A percentile compares a stretch with the other conserved stretches of the same genome.
phyloP scores from a whole-genome alignment of 2,797 vertebrate species.

The Apogon hyalosoma region DNA sequence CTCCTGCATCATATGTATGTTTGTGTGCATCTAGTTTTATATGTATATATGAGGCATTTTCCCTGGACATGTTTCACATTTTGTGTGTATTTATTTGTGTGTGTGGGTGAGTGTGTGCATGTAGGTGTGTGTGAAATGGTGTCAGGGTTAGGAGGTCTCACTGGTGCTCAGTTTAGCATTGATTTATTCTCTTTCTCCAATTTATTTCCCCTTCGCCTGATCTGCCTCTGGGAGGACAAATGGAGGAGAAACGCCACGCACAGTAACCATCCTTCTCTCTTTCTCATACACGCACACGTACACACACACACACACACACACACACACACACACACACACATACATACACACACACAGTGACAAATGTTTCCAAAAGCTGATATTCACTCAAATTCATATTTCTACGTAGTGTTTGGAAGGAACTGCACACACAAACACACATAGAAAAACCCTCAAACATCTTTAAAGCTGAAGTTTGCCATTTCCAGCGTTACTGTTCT shows the following conservation, averaged over 20 bases:
- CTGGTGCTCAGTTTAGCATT: conserved; percentile 83
- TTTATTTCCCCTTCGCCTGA: conserved; percentile 80
- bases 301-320: conserved; percentile 4
- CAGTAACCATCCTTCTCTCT: conserved; percentile 55
- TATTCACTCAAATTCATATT: conserved; percentile 54
- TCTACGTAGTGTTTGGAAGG: conserved; percentile 13
- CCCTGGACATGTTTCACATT: conserved; percentile 41
- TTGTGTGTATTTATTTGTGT: conserved; percentile 13
- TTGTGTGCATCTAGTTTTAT: conserved; percentile 18
- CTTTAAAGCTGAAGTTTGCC: conserved; percentile 29
- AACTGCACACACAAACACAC: conserved; percentile 16
- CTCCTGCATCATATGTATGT: conserved; percentile 1
- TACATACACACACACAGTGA: conserved; percentile 20
- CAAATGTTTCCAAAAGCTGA: conserved; percentile 47
- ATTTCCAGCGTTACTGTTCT: conserved; percentile 25
- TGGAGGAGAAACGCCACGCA: conserved; percentile 79
- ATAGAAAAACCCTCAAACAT: conserved; percentile 19
- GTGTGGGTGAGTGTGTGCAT: conserved; percentile 35
- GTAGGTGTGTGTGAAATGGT: conserved; percentile 56
- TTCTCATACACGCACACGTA: conserved; percentile 7
- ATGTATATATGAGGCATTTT: conserved; percentile 38
- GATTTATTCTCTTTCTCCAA: conserved; percentile 85
- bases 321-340: conserved; percentile 7
- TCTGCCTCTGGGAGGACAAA: conserved; percentile 82
- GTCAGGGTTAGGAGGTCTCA: conserved; percentile 78